phyloP scores from a whole-genome alignment of 2,888 invertebrate species.

The Andrena dorsata region DNA sequence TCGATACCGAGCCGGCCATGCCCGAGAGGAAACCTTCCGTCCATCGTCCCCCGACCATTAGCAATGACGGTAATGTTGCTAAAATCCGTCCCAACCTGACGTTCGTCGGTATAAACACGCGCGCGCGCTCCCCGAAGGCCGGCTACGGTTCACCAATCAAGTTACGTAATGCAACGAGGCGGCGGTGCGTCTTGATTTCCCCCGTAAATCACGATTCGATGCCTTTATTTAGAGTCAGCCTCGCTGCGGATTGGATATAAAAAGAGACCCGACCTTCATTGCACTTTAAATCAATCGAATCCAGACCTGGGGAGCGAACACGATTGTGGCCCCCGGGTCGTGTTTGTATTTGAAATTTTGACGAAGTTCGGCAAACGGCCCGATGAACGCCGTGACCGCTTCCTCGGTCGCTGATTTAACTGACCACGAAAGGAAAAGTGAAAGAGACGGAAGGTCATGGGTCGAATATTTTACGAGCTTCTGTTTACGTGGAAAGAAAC shows the following conservation, averaged over 20 bases:
- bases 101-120: conserved; percentile 20
- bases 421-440: no score
- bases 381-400: no score
- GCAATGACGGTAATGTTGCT: conserved; percentile 45
- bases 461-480: no score
- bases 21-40: neutral
- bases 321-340: no score
- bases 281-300: conserved; percentile 39
- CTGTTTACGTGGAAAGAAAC: no score
- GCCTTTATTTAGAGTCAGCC: conserved; percentile 30
- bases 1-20: conserved; percentile 28
- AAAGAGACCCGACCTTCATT: conserved; percentile 30
- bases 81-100: conserved; percentile 30
- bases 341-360: no score
- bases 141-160: conserved; percentile 34
- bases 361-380: no score
- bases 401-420: no score
- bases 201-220: conserved; percentile 24
- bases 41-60: conserved; percentile 28
- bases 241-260: conserved; percentile 18
- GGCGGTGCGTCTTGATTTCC: conserved; percentile 34
- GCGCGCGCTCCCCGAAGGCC: conserved; percentile 19
- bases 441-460: no score
- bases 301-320: neutral
- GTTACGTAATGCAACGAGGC: conserved; percentile 46